Evolutionary conservation across 2,113 vertebrate genomes (phyloP), one percentile per base, ranked within the genome.

Genomic region (Pachycephala philippinensis): DNA sequence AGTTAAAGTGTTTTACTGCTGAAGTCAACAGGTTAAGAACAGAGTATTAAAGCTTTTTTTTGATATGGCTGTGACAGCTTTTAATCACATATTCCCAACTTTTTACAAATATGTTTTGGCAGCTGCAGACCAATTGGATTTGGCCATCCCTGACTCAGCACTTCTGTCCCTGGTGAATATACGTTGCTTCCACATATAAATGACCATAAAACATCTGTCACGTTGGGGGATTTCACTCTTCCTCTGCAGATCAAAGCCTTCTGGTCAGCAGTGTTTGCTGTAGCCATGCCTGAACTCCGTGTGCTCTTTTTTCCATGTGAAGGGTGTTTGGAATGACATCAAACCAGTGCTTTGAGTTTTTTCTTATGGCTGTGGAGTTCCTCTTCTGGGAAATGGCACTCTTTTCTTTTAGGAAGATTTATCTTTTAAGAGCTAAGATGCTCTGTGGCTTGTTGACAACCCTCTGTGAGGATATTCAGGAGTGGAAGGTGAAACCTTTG

Each of bases 141-240:
- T 85, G 61, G 30, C 75, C 37, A 11, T 40, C 52, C 64, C 64
- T 70, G 64, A 66, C 63, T 84, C 77, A 59, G 64, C 87, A 39
- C 39, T 82, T 42, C 72, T 61, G 10, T 65, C 42, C 80, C 84
- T 63, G 60, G 42, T 75, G 81, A n/a, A 59, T 70, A 35, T 47
- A 22, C 0, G 0, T 72, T 42, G 24, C 53, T 83, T 40, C 28
- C 76, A 30, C 28, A 1, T 20, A 57, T 0, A 49, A 69, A 40
- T 72, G 39, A 35, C 54, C 80, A 15, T 74, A 31, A 91, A 61
- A 27, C 49, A 31, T 92, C 69, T 74, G 77, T 49, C 80, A 61
- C 18, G 0, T 0, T 0, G 3, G 56, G 64, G 47, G 59, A 70
- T 96, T 94, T 80, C 66, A 20, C 89, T 90, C 26, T 21, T 53